Evolutionary conservation across 2,797 vertebrate genomes (phyloP), one percentile per base, ranked within the genome.

Genomic region (Onychomys arenicola): DNA sequence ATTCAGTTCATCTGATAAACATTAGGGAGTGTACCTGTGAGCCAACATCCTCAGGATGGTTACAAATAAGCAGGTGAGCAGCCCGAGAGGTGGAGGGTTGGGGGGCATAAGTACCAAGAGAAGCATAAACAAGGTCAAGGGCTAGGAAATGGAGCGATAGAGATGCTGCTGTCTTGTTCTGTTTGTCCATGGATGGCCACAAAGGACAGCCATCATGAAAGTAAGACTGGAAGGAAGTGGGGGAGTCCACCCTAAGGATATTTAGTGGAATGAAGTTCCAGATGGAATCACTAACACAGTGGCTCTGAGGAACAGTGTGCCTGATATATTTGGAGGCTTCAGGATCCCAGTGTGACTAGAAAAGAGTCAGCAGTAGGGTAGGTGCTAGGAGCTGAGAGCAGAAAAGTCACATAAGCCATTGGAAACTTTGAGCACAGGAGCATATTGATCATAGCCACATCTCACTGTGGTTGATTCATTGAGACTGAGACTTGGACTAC

Each of bases 1-100:
- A 32, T 29, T 96, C 49, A 21, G 14, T 90, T 93, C 17, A 37
- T 91, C 86, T 93, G 61, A 67, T 57, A 90, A 90, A 82, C 63
- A 46, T 25, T 87, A n/a, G 1, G 10, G 59, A 77, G 29, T 32
- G 57, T 5, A 46, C 63, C 19, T 23, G 11, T n/a, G 6, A 27
- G 87, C 65, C 2, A 21, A 37, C 63, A 19, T 85, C 67, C 88
- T 91, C 59, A 55, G 0, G 9, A 73, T 9, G 10, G 81, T 93
- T 85, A 19, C 49, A 69, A 49, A 82, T 25, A 76, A 73, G 37
- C n/a, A 89, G 13, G 63, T 17, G 59, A 82, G 67, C 25, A 46
- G 13, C 40, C 21, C 1, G 1, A 52, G 7, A 4, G 12, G 71
- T 67, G 90, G 21, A 34, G 55, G 61, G 19, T 71, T 13, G 46